These are phyloP conservation scores for Stigmatopora nigra DNA, from an alignment of 2,113 vertebrate species.

Conservation along the genomic window DNA sequence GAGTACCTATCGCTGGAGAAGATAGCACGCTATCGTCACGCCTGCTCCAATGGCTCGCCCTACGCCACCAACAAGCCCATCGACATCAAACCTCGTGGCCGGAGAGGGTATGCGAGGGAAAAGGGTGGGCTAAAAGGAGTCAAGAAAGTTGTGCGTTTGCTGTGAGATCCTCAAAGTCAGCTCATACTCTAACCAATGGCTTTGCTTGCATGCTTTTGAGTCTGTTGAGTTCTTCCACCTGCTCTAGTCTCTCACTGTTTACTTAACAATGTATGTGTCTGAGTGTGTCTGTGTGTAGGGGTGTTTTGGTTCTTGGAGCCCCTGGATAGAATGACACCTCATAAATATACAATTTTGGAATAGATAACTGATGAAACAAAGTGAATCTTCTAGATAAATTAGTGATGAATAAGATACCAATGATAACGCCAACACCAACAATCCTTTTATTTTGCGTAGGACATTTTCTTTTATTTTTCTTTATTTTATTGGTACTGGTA, in stretches of 20 bases:
- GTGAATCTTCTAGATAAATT: background rate
- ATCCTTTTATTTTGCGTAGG: no score
- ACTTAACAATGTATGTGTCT: slow-evolving; percentile 25
- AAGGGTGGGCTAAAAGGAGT: background rate
- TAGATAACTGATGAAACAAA: no score
- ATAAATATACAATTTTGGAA: no score
- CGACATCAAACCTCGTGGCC: slow-evolving; percentile 86
- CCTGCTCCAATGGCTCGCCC: slow-evolving; percentile 79
- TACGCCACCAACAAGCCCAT: slow-evolving; percentile 91
- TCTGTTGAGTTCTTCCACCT: background rate
- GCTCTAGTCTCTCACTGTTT: background rate
- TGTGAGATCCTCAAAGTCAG: background rate
- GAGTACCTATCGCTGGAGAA: slow-evolving; percentile 80
- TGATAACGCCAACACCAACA: background rate
- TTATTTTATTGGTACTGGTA: no score
- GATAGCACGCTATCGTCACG: slow-evolving; percentile 77
- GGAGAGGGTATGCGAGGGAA: slow-evolving; percentile 73
- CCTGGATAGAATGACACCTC: background rate
- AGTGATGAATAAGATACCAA: background rate
- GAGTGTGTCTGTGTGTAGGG: slow-evolving; percentile 6
- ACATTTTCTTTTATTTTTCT: no score
- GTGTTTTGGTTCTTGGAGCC: background rate
- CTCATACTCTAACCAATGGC: background rate
- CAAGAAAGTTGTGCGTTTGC: background rate
- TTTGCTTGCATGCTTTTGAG: slow-evolving; percentile 23